Evolutionary conservation across 2,113 vertebrate genomes (phyloP).

Genomic region (Oryctolagus cuniculus): mOryCun1.1 NC_091448.1:47193501-47194000

Average conservation of each 20-base stretch:
- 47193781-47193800: too few relatives aligned
- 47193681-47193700: too few relatives aligned
- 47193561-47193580: neutral
- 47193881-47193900: neutral
- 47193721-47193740: too few relatives aligned
- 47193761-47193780: too few relatives aligned
- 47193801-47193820: neutral
- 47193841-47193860: neutral
- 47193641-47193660: neutral
- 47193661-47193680: neutral
- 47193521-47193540: neutral
- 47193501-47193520: neutral
- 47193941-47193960: neutral
- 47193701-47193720: too few relatives aligned
- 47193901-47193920: neutral
- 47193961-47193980: neutral
- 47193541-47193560: neutral
- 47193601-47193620: neutral
- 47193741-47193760: too few relatives aligned
- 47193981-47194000: neutral
- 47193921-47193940: neutral
- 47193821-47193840: neutral
- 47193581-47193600: neutral
- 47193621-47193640: neutral
- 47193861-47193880: neutral